A percentile compares a stretch with the other conserved stretches of the same genome.
These are phyloP conservation scores for Enteromius viviparus DNA, from an alignment of 2,797 vertebrate genomes.

Conservation along the genomic window DNA sequence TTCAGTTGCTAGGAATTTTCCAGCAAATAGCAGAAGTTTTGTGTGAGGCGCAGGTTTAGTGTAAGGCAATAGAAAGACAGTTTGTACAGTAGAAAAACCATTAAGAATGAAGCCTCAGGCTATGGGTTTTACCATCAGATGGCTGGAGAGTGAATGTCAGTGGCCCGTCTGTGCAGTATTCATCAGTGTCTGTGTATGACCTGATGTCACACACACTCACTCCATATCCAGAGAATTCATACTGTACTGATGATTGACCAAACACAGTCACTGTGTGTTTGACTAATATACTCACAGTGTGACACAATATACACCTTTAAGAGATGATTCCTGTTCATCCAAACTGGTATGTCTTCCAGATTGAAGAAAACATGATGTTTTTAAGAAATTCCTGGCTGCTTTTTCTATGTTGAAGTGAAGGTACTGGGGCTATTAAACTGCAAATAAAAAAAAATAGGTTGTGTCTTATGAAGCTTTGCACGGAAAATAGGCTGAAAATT, in stretches of 20 bases:
- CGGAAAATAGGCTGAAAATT: neutral
- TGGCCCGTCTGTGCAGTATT: slow-evolving; percentile 41
- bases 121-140: slow-evolving; percentile 73
- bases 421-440: neutral
- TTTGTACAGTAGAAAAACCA: neutral
- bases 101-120: slow-evolving; percentile 62
- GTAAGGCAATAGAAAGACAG: no score
- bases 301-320: neutral
- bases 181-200: slow-evolving; percentile 20
- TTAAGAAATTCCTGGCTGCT: neutral
- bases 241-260: neutral
- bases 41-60: neutral
- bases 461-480: neutral
- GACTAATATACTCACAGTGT: neutral
- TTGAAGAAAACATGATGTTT: neutral
- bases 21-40: neutral
- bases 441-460: neutral
- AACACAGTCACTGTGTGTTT: neutral
- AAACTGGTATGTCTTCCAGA: neutral
- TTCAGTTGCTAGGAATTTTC: neutral
- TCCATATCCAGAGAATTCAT: neutral
- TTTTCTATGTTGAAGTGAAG: neutral
- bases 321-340: neutral
- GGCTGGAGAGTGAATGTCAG: slow-evolving; percentile 59
- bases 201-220: slow-evolving; percentile 6